Conservation (phyloP, 2,113 vertebrate species). For the Peromyscus leucopus region DNA sequence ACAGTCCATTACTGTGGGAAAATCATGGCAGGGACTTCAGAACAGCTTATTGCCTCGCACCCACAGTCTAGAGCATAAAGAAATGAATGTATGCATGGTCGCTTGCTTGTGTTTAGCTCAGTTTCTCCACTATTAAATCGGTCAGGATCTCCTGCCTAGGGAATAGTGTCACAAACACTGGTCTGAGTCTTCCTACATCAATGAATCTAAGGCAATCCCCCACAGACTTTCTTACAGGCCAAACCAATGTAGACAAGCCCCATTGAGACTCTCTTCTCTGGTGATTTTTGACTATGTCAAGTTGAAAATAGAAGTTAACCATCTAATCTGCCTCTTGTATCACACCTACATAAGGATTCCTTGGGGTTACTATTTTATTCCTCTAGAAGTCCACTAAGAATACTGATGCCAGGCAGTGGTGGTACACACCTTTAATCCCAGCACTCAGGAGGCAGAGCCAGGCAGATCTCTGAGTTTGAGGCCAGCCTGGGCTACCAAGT, state of each 20-base stretch:
- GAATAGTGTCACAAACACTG: background rate
- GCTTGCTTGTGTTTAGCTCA: background rate
- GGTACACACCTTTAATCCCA: background rate
- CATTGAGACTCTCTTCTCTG: background rate
- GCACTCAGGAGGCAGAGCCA: background rate
- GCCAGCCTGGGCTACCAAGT: background rate
- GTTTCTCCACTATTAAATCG: background rate
- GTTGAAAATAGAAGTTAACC: background rate
- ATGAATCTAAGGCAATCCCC: background rate
- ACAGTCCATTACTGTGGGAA: background rate
- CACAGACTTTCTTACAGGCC: background rate
- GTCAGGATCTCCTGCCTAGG: background rate
- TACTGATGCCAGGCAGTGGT: background rate
- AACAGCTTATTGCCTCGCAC: background rate
- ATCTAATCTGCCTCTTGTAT: background rate
- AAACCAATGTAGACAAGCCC: background rate
- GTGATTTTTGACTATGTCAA: background rate
- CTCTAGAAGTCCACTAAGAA: background rate
- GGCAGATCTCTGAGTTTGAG: background rate
- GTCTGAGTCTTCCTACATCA: background rate
- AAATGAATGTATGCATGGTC: no score
- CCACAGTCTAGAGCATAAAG: background rate
- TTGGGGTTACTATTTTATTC: background rate
- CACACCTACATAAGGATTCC: background rate
- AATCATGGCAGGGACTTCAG: background rate